These are phyloP conservation scores for Neoitamus cyanurus DNA, from an alignment of 2,888 invertebrate species.

Conservation along the genomic window DNA sequence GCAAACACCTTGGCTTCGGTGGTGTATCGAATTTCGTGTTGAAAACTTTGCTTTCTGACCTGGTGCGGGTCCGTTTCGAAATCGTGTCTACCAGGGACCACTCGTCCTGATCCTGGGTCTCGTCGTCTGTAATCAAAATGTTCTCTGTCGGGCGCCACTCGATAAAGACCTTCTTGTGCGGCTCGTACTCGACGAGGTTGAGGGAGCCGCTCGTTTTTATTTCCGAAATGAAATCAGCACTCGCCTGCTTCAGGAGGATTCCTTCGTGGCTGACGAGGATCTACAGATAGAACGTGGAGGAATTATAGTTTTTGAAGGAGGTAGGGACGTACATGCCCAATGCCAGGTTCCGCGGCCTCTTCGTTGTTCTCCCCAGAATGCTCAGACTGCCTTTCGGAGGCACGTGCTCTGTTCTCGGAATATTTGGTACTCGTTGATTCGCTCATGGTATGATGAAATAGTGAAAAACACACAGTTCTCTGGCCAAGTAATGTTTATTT, in stretches of 20 bases:
- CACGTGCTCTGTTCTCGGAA: conserved; percentile 2
- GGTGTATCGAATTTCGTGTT: conserved; percentile 60
- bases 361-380: neutral
- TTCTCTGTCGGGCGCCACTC: conserved; percentile 86
- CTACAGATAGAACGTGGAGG: conserved; percentile 63
- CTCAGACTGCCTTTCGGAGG: neutral
- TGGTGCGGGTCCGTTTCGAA: conserved; percentile 60
- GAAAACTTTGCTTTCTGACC: conserved; percentile 63
- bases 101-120: conserved; percentile 80
- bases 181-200: conserved; percentile 63
- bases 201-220: conserved; percentile 69
- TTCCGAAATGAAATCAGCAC: conserved; percentile 72
- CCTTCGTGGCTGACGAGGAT: conserved; percentile 84
- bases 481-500: neutral
- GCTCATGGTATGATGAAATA: neutral
- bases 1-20: conserved; percentile 67
- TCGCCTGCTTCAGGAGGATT: conserved; percentile 76
- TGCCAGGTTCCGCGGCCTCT: conserved; percentile 2
- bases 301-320: neutral
- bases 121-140: conserved; percentile 77
- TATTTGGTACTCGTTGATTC: conserved; percentile 9
- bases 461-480: neutral
- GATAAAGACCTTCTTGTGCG: conserved; percentile 71
- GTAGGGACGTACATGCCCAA: neutral
- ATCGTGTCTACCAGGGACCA: conserved; percentile 86